phyloP scores from a whole-genome alignment of 2,888 invertebrate genomes.

The Melipona beecheii region DNA sequence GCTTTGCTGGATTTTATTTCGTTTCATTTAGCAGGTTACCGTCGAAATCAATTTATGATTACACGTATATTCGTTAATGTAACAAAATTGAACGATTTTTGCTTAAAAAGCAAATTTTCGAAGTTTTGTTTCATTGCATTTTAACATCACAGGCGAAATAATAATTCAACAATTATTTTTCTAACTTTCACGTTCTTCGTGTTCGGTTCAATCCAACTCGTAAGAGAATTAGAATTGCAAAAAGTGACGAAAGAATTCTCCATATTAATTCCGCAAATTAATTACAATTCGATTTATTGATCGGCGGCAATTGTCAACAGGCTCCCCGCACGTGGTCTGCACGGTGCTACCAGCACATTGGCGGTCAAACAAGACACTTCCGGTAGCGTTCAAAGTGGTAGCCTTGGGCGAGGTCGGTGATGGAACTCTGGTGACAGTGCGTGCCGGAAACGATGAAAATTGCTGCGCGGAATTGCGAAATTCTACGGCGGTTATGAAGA shows the following conservation, averaged over 20 bases:
- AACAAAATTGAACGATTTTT: no score
- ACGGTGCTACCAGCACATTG: slow-evolving; percentile 97
- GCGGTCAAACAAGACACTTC: slow-evolving; percentile 98
- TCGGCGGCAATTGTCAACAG: slow-evolving; percentile 56
- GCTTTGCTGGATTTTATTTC: neutral
- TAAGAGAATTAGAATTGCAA: no score
- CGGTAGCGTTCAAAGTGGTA: slow-evolving; percentile 97
- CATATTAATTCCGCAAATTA: no score
- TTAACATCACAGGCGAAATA: no score
- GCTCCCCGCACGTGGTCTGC: slow-evolving; percentile 86
- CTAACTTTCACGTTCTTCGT: no score
- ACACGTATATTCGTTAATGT: no score
- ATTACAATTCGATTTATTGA: neutral
- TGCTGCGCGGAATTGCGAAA: slow-evolving; percentile 97
- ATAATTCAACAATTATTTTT: no score
- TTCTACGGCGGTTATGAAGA: slow-evolving; percentile 97
- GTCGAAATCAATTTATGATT: neutral
- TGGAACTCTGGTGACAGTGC: slow-evolving; percentile 96
- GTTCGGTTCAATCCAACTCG: no score
- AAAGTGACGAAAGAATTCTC: no score
- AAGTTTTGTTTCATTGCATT: no score
- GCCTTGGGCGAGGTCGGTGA: slow-evolving; percentile 96
- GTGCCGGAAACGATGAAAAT: slow-evolving; percentile 99
- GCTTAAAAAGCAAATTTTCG: no score
- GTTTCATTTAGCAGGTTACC: neutral